Evolutionary conservation across 2,797 vertebrate genomes (phyloP), one percentile per base, ranked within the genome.

Genomic region (Enteromius fasciolatus): DNA sequence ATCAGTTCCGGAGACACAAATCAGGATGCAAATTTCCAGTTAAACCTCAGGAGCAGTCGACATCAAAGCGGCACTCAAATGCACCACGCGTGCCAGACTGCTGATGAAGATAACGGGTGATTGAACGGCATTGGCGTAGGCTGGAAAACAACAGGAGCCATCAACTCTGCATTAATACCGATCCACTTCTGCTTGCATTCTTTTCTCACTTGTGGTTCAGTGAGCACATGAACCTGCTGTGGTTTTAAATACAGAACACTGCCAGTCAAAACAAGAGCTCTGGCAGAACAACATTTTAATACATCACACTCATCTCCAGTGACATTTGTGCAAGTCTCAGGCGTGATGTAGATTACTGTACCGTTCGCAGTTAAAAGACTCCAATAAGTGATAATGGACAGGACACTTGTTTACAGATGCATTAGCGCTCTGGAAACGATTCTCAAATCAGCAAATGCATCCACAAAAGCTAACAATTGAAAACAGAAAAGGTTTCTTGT

Each of bases 1-100:
- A 83, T 83, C 81, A 77, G 81, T 83, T 83, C 81, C 25, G 14
- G 75, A 76, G 81, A 80, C n/a, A 54, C 63, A 73, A 50, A 83
- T 83, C 59, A 33, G 23, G 8, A 87, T 84, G 82, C 66, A 86
- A 80, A 86, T 84, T 80, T 48, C 8, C 28, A 74, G 67, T 68
- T 54, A 63, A 80, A 74, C 46, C 82, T 84, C 31, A 3, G 59
- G 75, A 81, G 82, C 57, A 63, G 70, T 78, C 18, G 25, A 82
- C 84, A 76, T 84, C 86, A 86, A 87, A 84, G 76, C 66, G 2
- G 3, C 11, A n/a, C 80, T 76, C 39, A 59, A 28, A 77, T 69
- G 57, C 20, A 44, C 39, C 46, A 36, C 18, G 59, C 6, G 25
- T 14, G 33, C 61, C 46, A 41, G 44, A 23, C 54, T 73, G 72